These are phyloP conservation scores for Myotis vivesi DNA, from an alignment of 2,797 vertebrate species.

Conservation along the genomic window DNA sequence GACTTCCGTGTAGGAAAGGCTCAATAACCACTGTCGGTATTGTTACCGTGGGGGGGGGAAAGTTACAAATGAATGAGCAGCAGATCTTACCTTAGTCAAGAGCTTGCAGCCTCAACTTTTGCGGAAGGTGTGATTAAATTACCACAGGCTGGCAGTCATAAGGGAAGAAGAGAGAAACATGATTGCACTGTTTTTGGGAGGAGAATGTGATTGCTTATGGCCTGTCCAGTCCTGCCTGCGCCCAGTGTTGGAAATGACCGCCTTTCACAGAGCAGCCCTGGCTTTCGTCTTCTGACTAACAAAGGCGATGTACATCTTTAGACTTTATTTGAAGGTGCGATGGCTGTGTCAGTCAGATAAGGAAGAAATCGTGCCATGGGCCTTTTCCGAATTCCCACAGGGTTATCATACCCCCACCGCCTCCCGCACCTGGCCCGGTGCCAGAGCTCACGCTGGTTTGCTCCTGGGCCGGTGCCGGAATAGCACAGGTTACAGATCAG, in stretches of 20 bases:
- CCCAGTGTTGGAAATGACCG: background rate
- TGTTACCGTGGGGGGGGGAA: rapidly evolving
- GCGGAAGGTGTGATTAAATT: background rate
- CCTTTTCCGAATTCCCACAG: conserved; percentile 78
- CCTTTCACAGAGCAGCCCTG: conserved; percentile 60
- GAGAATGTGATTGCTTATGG: background rate
- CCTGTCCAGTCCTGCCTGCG: rapidly evolving
- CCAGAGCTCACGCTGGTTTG: conserved; percentile 28
- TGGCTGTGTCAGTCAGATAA: conserved; percentile 73
- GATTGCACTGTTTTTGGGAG: background rate
- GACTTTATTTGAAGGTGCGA: conserved; percentile 78
- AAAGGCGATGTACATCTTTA: conserved; percentile 49
- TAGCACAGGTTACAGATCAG: conserved; percentile 74
- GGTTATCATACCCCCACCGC: conserved; percentile 68
- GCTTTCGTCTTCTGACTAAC: conserved; percentile 62
- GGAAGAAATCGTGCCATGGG: conserved; percentile 67
- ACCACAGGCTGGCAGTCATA: background rate
- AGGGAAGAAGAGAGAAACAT: background rate
- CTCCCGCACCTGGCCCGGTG: conserved; percentile 65
- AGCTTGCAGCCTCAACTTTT: background rate
- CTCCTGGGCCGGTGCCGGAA: conserved; percentile 58
- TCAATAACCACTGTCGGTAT: background rate
- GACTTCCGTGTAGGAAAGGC: background rate
- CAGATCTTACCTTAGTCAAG: background rate
- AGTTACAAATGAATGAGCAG: background rate